Base-by-base conservation (phyloP, 2,888 invertebrate genomes). In the Ametastegia equiseti region DNA sequence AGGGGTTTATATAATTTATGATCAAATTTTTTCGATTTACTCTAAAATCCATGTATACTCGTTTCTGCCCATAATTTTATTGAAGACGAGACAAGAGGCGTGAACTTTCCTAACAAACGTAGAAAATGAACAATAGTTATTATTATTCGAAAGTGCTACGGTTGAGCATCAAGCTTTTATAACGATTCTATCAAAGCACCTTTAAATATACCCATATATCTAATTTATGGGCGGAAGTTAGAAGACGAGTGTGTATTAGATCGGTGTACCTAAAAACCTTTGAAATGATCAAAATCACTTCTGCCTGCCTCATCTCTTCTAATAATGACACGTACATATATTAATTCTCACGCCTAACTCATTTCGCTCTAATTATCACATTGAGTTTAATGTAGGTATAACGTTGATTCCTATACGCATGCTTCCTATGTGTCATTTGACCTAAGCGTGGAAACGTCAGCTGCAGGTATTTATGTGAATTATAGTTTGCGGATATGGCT, bases 361-460 rank as follows among this genome's bases (percentile, higher is more conserved):
- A 15, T 63, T 33, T 23, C 33, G 33, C 27, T 63, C 33, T 33
- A 63, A 30, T 63, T 63, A 63, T 63, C 63, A 63, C 63, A 63
- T 63, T 33, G 30, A 63, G 30, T 33, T 63, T 30, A 33, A 33
- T 63, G 15, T n/a, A n/a, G n/a, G n/a, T 30, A 63, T 33, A 54
- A 15, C 63, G 33, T 63, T 63, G 5, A 33, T 23, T 63, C n/a
- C 33, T 54, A 54, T n/a, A 33, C 33, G 33, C n/a, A n/a, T n/a
- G n/a, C 63, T 30, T 63, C 33, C 33, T 63, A n/a, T n/a, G 15
- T n/a, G 33, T 33, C 63, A 63, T 63, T 33, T 15, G n/a, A n/a
- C 30, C 15, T 63, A 23, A n/a, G 4, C 11, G 30, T 15, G 33
- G 15, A 60, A 63, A 30, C 6, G 33, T 63, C 30, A 7, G 7